These are phyloP conservation scores for Myodes glareolus DNA, from an alignment of 2,113 vertebrate species.

Conservation along the genomic window DNA sequence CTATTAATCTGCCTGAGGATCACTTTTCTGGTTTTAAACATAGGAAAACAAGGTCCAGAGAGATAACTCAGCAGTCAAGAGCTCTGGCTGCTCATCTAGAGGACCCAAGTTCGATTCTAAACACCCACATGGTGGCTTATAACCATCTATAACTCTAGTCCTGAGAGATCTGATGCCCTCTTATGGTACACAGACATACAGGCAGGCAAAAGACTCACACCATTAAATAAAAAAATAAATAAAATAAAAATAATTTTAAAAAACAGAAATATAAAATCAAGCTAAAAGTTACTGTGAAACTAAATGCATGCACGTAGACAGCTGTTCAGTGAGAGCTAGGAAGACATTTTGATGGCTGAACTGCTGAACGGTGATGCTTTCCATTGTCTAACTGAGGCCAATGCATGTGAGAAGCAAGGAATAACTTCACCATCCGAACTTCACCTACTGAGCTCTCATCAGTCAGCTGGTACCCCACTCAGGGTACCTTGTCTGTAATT, in stretches of 20 bases:
- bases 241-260: background rate
- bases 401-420: accelerated
- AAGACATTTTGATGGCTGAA: background rate
- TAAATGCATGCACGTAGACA: background rate
- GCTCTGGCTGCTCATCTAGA: background rate
- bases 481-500: background rate
- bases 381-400: background rate
- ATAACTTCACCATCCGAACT: background rate
- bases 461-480: background rate
- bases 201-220: background rate
- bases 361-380: background rate
- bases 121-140: background rate
- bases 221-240: background rate
- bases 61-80: background rate
- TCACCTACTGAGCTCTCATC: background rate
- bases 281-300: background rate
- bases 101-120: background rate
- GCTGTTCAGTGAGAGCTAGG: background rate
- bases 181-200: background rate
- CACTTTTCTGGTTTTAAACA: conserved; percentile 13
- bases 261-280: background rate
- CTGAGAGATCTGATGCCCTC: no score
- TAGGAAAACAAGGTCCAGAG: background rate
- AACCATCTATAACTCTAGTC: background rate
- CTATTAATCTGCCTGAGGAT: background rate